Conservation (phyloP, 1,140 invertebrate species). For the Sinonovacula constricta region DNA sequence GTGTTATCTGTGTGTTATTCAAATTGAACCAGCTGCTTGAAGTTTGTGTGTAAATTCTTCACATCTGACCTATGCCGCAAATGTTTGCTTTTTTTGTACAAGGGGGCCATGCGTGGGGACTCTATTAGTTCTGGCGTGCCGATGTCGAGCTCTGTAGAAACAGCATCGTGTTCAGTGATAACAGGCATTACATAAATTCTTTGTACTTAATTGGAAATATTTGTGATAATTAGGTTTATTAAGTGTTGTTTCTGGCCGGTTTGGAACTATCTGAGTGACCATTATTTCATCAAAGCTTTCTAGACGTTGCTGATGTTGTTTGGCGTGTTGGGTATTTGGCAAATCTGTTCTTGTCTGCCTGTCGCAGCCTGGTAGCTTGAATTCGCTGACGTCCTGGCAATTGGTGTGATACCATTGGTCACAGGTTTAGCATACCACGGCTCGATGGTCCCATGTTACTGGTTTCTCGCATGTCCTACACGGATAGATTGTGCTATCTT, state of each 20-base stretch:
- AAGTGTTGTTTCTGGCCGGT: constrained; percentile 3
- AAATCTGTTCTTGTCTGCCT: constrained; percentile 4
- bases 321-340: constrained; percentile 21
- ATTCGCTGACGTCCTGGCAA: constrained; percentile 40
- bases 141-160: too few species aligned
- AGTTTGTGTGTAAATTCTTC: too few species aligned
- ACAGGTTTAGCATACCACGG: constrained; percentile 37
- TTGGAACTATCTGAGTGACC: constrained; percentile 30
- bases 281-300: constrained; percentile 7
- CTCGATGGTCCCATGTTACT: constrained; percentile 44
- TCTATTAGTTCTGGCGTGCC: too few species aligned
- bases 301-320: constrained; percentile 32
- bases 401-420: constrained; percentile 50
- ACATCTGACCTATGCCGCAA: too few species aligned
- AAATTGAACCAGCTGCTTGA: too few species aligned
- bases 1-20: too few species aligned
- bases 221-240: constrained; percentile 38
- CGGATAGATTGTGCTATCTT: background rate
- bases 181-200: too few species aligned
- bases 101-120: too few species aligned
- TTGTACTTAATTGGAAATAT: too few species aligned
- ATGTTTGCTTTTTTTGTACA: too few species aligned
- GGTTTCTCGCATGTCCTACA: constrained; percentile 49
- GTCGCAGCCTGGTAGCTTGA: too few species aligned
- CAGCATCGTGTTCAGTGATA: too few species aligned